Conservation (phyloP, 2,888 invertebrate genomes). For the Oscheius sp. region DNA sequence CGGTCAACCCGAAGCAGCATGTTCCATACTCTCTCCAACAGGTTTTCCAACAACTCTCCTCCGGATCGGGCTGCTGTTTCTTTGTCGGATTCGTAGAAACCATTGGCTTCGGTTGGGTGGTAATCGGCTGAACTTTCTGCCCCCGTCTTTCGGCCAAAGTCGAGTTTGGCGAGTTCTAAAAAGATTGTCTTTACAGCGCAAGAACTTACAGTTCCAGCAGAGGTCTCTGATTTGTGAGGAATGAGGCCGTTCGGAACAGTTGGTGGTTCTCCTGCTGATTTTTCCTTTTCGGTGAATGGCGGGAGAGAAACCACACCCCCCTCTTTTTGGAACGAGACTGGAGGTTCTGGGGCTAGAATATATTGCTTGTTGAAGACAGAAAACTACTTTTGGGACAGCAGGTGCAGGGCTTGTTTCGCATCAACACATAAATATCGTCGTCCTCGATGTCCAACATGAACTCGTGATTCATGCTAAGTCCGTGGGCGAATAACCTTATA, state of each 20-base stretch:
- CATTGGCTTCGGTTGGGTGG: conserved; percentile 27
- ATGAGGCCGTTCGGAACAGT: neutral
- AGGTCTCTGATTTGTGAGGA: neutral
- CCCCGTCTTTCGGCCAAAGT: conserved; percentile 29
- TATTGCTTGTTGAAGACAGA: neutral
- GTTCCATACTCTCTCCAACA: conserved; percentile 43
- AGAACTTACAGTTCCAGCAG: neutral
- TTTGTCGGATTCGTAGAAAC: neutral
- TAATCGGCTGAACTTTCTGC: conserved; percentile 31
- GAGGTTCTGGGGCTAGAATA: conserved; percentile 9
- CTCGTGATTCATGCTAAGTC: conserved; percentile 54
- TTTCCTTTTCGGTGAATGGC: neutral
- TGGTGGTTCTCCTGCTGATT: neutral
- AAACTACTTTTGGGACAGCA: conserved; percentile 51
- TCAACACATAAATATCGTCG: conserved; percentile 46
- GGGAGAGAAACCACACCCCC: conserved; percentile 13
- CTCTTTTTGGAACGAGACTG: conserved; percentile 25
- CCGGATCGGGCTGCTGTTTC: conserved; percentile 29
- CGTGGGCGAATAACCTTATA: conserved; percentile 56
- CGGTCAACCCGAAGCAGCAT: conserved; percentile 40
- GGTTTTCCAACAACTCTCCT: conserved; percentile 40
- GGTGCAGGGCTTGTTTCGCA: conserved; percentile 47
- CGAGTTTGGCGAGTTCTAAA: neutral
- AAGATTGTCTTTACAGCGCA: too few relatives aligned
- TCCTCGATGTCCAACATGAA: conserved; percentile 52